phyloP scores from a whole-genome alignment of 37 sponge, comb jelly and placozoan genomes.

The Axinella damicornis region DNA sequence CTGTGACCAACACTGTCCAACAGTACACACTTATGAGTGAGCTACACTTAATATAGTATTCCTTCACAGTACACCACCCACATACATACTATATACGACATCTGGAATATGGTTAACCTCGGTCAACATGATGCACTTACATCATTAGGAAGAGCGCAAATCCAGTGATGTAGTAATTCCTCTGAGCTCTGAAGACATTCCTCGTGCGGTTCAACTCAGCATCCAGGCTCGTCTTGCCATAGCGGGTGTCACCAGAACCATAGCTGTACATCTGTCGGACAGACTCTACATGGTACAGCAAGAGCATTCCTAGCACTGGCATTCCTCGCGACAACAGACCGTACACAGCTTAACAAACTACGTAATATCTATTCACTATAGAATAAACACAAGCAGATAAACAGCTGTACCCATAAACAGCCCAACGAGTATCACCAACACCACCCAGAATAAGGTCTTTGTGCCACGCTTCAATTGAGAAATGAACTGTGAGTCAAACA shows the following conservation, averaged over 20 bases:
- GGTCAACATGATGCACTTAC: no score
- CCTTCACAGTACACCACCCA: no score
- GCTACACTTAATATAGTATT: no score
- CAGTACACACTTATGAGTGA: no score
- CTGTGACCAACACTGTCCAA: no score
- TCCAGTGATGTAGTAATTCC: slow-evolving; percentile 95
- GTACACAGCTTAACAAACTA: no score
- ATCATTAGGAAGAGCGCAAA: slow-evolving; percentile 85
- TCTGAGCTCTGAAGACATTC: slow-evolving; percentile 81
- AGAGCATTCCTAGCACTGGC: no score
- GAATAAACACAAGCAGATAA: no score
- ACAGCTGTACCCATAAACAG: slow-evolving; percentile 1
- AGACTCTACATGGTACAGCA: slow-evolving; percentile 37
- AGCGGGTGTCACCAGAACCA: neutral
- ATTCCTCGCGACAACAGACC: no score
- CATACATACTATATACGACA: no score
- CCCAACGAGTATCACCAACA: neutral
- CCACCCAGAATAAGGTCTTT: neutral
- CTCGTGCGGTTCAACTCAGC: slow-evolving; percentile 58
- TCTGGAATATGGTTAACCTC: no score
- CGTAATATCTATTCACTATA: no score
- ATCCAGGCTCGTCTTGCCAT: slow-evolving; percentile 23
- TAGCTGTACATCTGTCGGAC: slow-evolving; percentile 60
- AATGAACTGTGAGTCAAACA: neutral
- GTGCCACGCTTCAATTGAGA: neutral